phyloP scores from a whole-genome alignment of 2,113 vertebrate species.

The Archilochus colubris region DNA sequence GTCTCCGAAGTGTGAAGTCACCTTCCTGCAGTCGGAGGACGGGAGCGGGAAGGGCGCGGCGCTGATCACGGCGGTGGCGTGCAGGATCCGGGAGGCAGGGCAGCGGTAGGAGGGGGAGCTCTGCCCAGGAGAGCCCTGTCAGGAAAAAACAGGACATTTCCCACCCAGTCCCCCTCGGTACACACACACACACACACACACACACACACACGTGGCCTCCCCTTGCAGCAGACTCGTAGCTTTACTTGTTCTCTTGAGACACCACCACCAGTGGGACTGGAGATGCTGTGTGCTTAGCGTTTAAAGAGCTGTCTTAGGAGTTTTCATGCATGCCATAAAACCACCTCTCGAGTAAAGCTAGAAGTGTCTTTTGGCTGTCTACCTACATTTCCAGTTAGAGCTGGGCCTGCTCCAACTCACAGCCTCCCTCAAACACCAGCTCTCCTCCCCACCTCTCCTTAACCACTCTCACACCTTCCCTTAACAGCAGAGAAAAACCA shows the following conservation, averaged over 20 bases:
- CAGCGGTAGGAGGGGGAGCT: constrained; percentile 70
- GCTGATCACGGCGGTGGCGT: constrained; percentile 94
- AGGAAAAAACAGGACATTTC: neutral
- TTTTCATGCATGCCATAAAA: constrained; percentile 8
- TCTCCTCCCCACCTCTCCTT: neutral
- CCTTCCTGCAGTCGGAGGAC: constrained; percentile 92
- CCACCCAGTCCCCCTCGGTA: neutral
- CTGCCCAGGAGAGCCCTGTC: neutral
- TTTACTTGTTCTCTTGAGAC: constrained; percentile 9
- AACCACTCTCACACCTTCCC: neutral
- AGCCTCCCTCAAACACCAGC: neutral
- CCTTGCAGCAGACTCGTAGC: constrained; percentile 24
- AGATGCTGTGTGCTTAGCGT: neutral
- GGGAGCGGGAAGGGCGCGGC: constrained; percentile 97
- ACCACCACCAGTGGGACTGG: neutral
- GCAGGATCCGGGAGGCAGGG: constrained; percentile 82
- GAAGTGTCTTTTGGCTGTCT: neutral
- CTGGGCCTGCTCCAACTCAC: neutral
- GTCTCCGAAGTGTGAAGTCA: constrained; percentile 90
- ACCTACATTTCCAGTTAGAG: neutral
- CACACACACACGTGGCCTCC: neutral
- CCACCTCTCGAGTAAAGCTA: neutral
- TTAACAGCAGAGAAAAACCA: neutral
- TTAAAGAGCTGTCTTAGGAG: neutral
- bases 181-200: neutral